A percentile compares a stretch with the other conserved stretches of the same genome.
Conservation (phyloP, 2,113 vertebrate species). For the Tenebrosternarchus preto region DNA sequence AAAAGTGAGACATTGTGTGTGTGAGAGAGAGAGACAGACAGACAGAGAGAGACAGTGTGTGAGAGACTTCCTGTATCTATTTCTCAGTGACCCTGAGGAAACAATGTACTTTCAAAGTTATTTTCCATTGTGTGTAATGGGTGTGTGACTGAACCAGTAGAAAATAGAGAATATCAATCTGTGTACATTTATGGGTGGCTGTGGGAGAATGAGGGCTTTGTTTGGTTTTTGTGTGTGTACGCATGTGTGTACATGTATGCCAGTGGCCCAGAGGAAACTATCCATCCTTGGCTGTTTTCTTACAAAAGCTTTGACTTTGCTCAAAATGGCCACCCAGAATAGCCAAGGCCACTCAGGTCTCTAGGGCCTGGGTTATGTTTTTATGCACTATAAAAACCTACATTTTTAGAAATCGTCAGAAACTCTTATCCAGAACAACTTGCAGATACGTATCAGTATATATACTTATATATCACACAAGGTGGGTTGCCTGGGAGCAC, state of each 20-base stretch:
- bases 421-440: too few species aligned
- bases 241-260: neutral
- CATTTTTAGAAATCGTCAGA: too few species aligned
- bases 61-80: constrained; percentile 56
- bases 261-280: constrained; percentile 55
- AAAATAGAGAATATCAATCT: neutral
- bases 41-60: constrained; percentile 18
- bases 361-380: neutral
- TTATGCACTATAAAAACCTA: too few species aligned
- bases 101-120: constrained; percentile 55
- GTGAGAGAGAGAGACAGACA: constrained; percentile 15
- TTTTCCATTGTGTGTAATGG: constrained; percentile 23
- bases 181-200: constrained; percentile 36
- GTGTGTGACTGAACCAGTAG: constrained; percentile 37
- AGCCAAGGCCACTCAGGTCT: constrained; percentile 47
- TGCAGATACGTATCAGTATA: too few species aligned
- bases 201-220: constrained; percentile 13
- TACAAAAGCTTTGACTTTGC: constrained; percentile 40
- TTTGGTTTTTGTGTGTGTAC: constrained; percentile 23
- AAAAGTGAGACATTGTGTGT: neutral
- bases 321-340: constrained; percentile 46
- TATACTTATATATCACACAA: too few species aligned
- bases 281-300: constrained; percentile 63
- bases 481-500: too few species aligned
- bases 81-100: constrained; percentile 53